Percentiles rank a stretch among this genome's conserved stretches.
phyloP scores from a whole-genome alignment of 1,140 invertebrate genomes.

The Megalonaias nervosa region DNA sequence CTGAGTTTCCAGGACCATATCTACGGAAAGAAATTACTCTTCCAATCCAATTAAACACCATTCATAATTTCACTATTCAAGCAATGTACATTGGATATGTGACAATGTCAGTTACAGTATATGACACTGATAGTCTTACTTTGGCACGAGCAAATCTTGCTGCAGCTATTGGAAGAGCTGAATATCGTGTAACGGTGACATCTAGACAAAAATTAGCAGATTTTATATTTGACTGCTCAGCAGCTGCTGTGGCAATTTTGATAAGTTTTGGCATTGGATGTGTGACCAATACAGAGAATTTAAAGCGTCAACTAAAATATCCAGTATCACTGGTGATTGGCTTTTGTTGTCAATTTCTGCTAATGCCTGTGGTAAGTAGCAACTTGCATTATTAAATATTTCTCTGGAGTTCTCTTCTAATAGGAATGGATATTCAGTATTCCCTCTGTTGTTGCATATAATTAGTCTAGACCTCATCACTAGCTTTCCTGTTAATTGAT shows the following conservation, averaged over 20 bases:
- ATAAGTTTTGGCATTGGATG: constrained; percentile 69
- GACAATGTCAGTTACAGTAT: constrained; percentile 59
- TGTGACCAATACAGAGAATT: constrained; percentile 61
- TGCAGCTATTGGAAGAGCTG: constrained; percentile 44
- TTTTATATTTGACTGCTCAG: constrained; percentile 63
- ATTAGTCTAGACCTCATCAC: no score
- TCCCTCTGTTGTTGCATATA: no score
- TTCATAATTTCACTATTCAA: constrained; percentile 62
- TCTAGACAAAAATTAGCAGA: constrained; percentile 59
- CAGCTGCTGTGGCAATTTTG: constrained; percentile 65
- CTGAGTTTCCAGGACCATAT: constrained; percentile 32
- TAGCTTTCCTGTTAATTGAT: no score
- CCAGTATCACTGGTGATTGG: constrained; percentile 62
- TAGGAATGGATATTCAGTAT: no score
- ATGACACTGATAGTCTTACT: constrained; percentile 44
- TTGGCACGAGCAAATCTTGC: constrained; percentile 36
- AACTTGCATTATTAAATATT: no score
- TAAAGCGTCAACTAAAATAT: constrained; percentile 64
- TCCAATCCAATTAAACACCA: constrained; percentile 46
- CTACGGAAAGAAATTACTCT: constrained; percentile 40
- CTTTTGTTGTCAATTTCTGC: constrained; percentile 64
- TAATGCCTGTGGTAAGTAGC: constrained; percentile 68
- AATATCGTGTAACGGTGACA: constrained; percentile 48
- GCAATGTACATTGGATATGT: constrained; percentile 62
- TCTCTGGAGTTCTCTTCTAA: no score